phyloP scores from a whole-genome alignment of 2,797 vertebrate genomes.

The Crocodylus rhombifer region DNA sequence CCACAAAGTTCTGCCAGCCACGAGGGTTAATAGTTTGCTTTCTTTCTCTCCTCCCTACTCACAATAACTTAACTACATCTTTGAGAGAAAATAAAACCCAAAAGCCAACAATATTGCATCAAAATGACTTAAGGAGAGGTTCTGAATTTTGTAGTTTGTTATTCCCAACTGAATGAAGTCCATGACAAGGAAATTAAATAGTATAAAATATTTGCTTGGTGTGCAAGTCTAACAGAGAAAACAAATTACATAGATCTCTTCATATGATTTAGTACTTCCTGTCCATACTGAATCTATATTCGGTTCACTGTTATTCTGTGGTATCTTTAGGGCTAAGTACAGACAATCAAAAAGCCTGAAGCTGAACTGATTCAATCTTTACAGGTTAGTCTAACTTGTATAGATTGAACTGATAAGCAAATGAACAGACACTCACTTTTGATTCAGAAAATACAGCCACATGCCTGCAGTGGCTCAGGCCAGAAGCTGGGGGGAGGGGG shows the following conservation, averaged over 20 bases:
- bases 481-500: no score
- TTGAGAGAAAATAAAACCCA: not conserved
- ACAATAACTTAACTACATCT: not conserved
- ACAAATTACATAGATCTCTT: slow-evolving; percentile 7
- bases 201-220: not conserved
- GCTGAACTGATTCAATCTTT: not conserved
- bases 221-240: not conserved
- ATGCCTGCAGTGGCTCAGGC: no score
- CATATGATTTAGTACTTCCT: not conserved
- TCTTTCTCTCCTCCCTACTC: not conserved
- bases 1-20: not conserved
- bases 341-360: not conserved
- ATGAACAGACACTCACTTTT: no score
- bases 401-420: no score
- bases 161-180: not conserved
- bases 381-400: no score
- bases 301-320: not conserved
- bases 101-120: not conserved
- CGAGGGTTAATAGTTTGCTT: not conserved
- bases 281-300: not conserved
- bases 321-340: not conserved
- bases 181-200: not conserved
- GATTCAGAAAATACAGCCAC: no score
- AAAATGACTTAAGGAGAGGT: not conserved
- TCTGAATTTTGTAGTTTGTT: slow-evolving; percentile 24